Percentiles rank a stretch among this genome's conserved stretches.
Evolutionary conservation across 2,888 invertebrate species (phyloP).

Genomic region (Minunthozetes semirufus): DNA sequence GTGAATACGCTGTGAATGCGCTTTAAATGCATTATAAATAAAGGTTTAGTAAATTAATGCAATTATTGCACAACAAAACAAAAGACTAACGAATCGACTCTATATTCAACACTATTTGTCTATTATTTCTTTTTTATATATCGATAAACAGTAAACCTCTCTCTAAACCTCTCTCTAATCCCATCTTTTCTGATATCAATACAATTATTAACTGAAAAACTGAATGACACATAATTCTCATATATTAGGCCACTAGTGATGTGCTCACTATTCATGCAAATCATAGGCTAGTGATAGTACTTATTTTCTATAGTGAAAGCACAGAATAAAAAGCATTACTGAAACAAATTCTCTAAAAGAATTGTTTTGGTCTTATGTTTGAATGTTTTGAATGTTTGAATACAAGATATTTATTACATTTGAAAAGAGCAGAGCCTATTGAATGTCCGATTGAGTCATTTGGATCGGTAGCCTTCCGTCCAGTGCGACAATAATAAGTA

Average conservation of each 20-base stretch:
- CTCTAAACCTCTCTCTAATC: background rate
- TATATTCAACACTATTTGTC: background rate
- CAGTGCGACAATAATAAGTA: slow-evolving; percentile 22
- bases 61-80: background rate
- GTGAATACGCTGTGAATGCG: background rate
- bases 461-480: background rate
- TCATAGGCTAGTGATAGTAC: background rate
- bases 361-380: background rate
- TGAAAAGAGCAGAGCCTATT: background rate
- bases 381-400: slow-evolving; percentile 13
- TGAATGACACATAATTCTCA: background rate
- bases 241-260: background rate
- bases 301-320: background rate
- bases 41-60: background rate
- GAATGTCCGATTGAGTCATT: slow-evolving; percentile 16
- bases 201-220: background rate
- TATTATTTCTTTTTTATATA: background rate
- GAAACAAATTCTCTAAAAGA: background rate
- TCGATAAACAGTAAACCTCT: background rate
- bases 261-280: background rate
- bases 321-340: background rate
- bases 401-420: slow-evolving; percentile 4
- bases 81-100: background rate
- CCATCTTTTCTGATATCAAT: background rate
- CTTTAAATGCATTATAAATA: slow-evolving; percentile 4